phyloP scores from a whole-genome alignment of 2,888 invertebrate genomes.

The Phasia obesa region DNA sequence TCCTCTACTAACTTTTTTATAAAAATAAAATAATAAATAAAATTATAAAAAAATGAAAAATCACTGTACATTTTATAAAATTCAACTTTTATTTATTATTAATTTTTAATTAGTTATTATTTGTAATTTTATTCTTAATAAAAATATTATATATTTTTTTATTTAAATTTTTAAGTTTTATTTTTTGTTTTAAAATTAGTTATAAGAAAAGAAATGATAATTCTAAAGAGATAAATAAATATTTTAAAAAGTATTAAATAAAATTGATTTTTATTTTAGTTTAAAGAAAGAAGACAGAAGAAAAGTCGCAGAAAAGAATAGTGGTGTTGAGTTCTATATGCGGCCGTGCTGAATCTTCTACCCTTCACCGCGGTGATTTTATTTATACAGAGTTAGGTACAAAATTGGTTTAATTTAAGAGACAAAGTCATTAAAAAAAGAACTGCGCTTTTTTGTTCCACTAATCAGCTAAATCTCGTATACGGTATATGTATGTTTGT shows the following conservation, averaged over 20 bases:
- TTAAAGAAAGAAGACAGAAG: no score
- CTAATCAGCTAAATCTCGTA: no score
- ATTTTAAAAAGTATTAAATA: conserved; percentile 52
- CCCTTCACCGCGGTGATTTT: no score
- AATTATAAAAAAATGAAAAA: conserved; percentile 41
- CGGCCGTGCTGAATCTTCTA: no score
- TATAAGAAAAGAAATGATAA: conserved; percentile 55
- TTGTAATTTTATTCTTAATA: conserved; percentile 21
- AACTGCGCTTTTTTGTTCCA: no score
- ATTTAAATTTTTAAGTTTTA: conserved; percentile 42
- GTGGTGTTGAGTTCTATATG: no score
- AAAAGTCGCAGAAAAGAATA: no score
- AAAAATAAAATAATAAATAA: conserved; percentile 47
- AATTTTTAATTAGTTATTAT: conserved; percentile 26
- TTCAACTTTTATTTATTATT: conserved; percentile 42
- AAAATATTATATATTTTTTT: conserved; percentile 61
- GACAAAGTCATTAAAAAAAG: no score
- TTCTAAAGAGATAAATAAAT: conserved; percentile 60
- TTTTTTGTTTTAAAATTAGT: conserved; percentile 29
- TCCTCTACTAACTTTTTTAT: conserved; percentile 69
- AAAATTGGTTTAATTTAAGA: no score
- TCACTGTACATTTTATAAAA: conserved; percentile 62
- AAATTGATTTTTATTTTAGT: conserved; percentile 4
- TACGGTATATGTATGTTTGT: no score
- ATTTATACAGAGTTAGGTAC: no score